Percentiles rank a stretch among this genome's conserved stretches.
These are phyloP conservation scores for Elysia chlorotica DNA, from an alignment of 1,140 invertebrate genomes.

Conservation along the genomic window DNA sequence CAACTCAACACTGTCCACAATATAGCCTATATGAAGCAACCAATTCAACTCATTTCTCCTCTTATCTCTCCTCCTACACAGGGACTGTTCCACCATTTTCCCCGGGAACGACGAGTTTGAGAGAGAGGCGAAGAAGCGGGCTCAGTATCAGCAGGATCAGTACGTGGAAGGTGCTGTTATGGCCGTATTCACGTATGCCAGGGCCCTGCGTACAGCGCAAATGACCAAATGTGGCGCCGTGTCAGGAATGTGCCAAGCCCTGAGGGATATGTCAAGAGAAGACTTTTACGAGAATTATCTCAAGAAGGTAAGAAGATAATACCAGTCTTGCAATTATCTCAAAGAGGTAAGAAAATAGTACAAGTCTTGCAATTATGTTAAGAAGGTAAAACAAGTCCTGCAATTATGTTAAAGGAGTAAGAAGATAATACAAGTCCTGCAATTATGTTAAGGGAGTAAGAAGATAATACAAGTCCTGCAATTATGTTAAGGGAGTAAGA, in stretches of 20 bases:
- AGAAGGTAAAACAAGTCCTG: too few relatives aligned
- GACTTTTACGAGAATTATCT: slow-evolving; percentile 59
- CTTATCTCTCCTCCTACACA: slow-evolving; percentile 3
- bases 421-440: too few relatives aligned
- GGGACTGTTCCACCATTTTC: slow-evolving; percentile 1
- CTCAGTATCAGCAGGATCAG: slow-evolving; percentile 44
- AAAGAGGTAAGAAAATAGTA: too few relatives aligned
- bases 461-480: too few relatives aligned
- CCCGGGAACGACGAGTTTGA: background rate
- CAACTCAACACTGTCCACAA: too few relatives aligned
- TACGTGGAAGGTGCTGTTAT: slow-evolving; percentile 61
- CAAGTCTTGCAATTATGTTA: too few relatives aligned
- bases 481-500: too few relatives aligned
- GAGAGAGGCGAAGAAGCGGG: slow-evolving; percentile 6
- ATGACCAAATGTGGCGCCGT: slow-evolving; percentile 44
- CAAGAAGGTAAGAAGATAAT: slow-evolving; percentile 46
- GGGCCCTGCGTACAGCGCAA: slow-evolving; percentile 59
- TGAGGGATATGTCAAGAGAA: slow-evolving; percentile 46
- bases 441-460: too few relatives aligned
- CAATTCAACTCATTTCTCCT: too few relatives aligned
- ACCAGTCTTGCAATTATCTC: too few relatives aligned
- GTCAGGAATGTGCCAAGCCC: slow-evolving; percentile 50
- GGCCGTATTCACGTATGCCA: slow-evolving; percentile 60
- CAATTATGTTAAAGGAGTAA: too few relatives aligned
- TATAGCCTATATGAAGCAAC: too few relatives aligned